phyloP scores from a whole-genome alignment of 64 coral and sea anemone genomes.

The Astreopora myriophthalma region DNA sequence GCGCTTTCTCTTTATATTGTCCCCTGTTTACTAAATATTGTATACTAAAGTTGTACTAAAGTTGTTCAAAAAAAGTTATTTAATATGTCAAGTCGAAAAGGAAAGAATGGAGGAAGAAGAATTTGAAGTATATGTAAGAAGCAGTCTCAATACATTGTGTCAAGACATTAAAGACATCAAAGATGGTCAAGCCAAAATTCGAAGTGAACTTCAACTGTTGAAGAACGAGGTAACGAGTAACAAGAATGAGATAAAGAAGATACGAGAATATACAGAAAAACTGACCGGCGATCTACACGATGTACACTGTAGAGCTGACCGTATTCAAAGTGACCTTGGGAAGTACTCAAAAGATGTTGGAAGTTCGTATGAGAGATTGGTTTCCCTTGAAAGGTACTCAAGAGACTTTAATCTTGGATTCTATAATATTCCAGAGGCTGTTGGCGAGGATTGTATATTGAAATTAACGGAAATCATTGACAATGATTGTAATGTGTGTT shows the following conservation, averaged over 20 bases:
- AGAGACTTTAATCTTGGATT: no score
- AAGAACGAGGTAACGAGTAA: not conserved
- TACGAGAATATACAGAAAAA: not conserved
- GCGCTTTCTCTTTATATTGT: not conserved
- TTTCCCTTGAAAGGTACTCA: no score
- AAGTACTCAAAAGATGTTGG: not conserved
- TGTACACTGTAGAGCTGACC: not conserved
- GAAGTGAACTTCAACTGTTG: not conserved
- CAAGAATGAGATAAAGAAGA: not conserved
- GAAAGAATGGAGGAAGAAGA: no score
- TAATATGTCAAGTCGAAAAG: no score
- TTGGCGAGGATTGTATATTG: no score
- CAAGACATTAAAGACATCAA: not conserved
- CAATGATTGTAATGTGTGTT: no score
- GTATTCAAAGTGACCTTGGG: not conserved
- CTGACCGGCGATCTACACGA: not conserved
- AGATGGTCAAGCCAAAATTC: not conserved
- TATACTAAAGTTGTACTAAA: no score
- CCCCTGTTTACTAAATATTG: no score
- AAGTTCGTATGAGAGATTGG: no score
- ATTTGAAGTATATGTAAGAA: not conserved
- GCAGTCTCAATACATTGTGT: not conserved
- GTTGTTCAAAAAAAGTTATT: no score
- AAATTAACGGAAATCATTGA: no score
- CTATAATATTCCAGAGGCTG: no score